Percentiles rank a stretch among this genome's conserved stretches.
Conservation (phyloP, 2,797 vertebrate genomes). For the Muscicapa comitata region DNA sequence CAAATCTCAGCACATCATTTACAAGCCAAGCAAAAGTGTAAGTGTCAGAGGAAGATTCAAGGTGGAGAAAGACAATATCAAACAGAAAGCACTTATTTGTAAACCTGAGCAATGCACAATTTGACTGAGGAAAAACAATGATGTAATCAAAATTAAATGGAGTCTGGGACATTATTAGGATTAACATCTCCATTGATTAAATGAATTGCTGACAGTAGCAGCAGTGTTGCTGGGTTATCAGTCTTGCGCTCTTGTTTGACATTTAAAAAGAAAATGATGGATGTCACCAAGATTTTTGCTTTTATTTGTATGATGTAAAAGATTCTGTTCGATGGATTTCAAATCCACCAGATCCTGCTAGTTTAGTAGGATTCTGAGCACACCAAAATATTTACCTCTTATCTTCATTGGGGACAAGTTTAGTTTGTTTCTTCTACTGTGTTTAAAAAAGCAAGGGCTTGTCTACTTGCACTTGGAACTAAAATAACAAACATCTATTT, state of each 20-base stretch:
- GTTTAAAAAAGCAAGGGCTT: not conserved
- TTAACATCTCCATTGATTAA: slow-evolving; percentile 25
- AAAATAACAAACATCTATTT: not conserved
- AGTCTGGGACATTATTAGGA: slow-evolving; percentile 6
- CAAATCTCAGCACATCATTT: not conserved
- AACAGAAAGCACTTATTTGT: not conserved
- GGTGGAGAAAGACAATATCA: not conserved
- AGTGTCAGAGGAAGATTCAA: not conserved
- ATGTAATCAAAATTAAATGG: slow-evolving; percentile 44
- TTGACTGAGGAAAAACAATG: slow-evolving; percentile 17
- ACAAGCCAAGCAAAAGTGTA: not conserved
- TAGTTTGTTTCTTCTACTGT: not conserved
- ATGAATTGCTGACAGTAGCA: slow-evolving; percentile 42
- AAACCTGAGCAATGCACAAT: not conserved
- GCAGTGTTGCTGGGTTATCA: not conserved
- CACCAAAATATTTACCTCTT: not conserved
- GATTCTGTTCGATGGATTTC: not conserved
- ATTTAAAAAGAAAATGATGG: slow-evolving; percentile 40
- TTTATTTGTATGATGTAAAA: slow-evolving; percentile 4
- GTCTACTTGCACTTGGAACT: not conserved
- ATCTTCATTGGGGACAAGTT: not conserved
- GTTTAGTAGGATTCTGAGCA: not conserved
- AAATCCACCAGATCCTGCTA: not conserved
- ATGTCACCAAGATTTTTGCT: not conserved
- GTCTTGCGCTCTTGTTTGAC: not conserved